Evolutionary conservation across 1,140 invertebrate species (phyloP).

Genomic region (Nasonia vitripennis): DNA sequence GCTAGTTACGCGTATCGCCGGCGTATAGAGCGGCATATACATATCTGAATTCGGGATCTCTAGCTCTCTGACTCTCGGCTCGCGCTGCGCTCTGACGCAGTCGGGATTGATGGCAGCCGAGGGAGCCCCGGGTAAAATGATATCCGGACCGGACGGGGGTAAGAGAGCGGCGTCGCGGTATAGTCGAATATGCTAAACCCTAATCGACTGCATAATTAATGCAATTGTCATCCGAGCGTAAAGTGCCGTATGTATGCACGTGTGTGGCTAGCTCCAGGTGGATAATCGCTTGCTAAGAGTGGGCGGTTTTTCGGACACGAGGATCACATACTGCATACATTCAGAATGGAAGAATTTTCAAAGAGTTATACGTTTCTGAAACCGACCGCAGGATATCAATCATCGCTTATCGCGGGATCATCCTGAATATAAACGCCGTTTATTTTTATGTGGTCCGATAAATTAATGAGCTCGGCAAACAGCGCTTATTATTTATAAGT

Average conservation of each 20-base stretch:
- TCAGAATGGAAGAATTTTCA: too few species aligned
- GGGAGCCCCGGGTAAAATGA: slow-evolving; percentile 62
- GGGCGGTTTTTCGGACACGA: too few species aligned
- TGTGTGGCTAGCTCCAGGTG: background rate
- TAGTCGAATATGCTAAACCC: slow-evolving; percentile 60
- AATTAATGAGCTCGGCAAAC: too few species aligned
- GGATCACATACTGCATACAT: too few species aligned
- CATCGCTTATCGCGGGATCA: too few species aligned
- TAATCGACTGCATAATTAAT: slow-evolving; percentile 71
- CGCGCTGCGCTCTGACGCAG: slow-evolving; percentile 51
- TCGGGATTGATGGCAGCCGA: slow-evolving; percentile 66
- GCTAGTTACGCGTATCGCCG: slow-evolving; percentile 41
- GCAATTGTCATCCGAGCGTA: slow-evolving; percentile 53
- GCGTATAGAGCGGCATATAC: background rate
- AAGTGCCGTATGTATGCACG: background rate
- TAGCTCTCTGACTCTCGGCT: background rate
- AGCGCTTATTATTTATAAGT: too few species aligned
- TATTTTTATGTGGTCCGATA: too few species aligned
- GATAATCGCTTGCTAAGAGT: background rate
- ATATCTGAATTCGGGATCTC: background rate
- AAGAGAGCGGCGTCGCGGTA: slow-evolving; percentile 17
- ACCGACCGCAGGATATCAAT: too few species aligned
- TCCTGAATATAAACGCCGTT: too few species aligned
- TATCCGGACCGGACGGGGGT: slow-evolving; percentile 57
- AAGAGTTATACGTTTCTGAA: too few species aligned